Percentiles rank a stretch among this genome's conserved stretches.
These are phyloP conservation scores for Volucella zonaria DNA, from an alignment of 2,888 invertebrate species.

Conservation along the genomic window DNA sequence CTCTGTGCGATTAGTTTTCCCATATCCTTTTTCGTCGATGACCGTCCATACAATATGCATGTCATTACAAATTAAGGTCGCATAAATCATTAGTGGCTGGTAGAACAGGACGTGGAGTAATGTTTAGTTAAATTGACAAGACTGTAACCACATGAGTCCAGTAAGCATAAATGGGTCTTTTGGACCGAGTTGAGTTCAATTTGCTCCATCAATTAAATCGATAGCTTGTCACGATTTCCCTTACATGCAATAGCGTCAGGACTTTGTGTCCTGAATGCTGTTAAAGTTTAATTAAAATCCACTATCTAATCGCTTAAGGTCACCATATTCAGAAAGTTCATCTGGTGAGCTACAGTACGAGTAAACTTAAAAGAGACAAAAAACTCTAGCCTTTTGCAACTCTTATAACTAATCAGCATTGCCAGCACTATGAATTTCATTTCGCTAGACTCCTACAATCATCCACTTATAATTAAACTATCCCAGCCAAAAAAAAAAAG, in stretches of 20 bases:
- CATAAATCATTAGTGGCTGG: conserved; percentile 13
- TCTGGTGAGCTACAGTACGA: too few relatives aligned
- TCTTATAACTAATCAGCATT: conserved; percentile 33
- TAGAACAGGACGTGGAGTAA: too few relatives aligned
- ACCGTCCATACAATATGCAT: background rate
- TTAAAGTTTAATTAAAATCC: too few relatives aligned
- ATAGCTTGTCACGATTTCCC: too few relatives aligned
- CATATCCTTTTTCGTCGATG: conserved; percentile 12
- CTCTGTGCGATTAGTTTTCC: conserved; percentile 31
- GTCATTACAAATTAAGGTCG: conserved; percentile 35
- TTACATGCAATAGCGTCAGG: too few relatives aligned
- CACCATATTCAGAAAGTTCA: too few relatives aligned
- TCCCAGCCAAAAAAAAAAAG: conserved; percentile 8
- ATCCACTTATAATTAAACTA: conserved; percentile 10
- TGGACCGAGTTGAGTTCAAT: conserved; percentile 1
- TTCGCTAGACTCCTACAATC: background rate
- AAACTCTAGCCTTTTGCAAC: conserved; percentile 21
- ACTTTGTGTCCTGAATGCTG: too few relatives aligned
- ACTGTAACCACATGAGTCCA: background rate
- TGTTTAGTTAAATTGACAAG: conserved; percentile 5
- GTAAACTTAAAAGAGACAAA: background rate
- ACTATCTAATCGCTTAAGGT: too few relatives aligned
- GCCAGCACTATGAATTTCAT: conserved; percentile 8
- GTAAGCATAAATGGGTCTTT: background rate
- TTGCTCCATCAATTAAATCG: background rate